These are phyloP conservation scores for Idaea dimidiata DNA, from an alignment of 2,888 invertebrate genomes.

Conservation along the genomic window DNA sequence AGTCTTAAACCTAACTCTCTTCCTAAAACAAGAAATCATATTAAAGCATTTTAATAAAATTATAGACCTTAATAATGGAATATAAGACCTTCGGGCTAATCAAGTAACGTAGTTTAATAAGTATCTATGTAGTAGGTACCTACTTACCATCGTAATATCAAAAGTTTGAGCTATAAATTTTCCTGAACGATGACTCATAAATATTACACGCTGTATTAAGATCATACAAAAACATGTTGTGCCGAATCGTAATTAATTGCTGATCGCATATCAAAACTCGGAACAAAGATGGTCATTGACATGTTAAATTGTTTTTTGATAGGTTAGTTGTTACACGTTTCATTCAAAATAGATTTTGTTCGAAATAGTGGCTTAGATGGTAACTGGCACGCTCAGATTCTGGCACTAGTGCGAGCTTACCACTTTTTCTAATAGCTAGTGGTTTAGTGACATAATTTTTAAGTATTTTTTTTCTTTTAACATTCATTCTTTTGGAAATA, in stretches of 20 bases:
- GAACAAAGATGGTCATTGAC: conserved; percentile 36
- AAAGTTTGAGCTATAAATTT: conserved; percentile 21
- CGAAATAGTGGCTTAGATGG: background rate
- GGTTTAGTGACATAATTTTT: too few relatives aligned
- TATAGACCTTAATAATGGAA: background rate
- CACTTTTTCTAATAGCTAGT: too few relatives aligned
- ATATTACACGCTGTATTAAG: conserved; percentile 42
- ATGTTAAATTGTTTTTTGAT: conserved; percentile 11
- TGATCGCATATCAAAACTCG: conserved; percentile 62
- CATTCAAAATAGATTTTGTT: background rate
- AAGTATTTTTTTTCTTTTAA: too few relatives aligned
- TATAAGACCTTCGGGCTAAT: background rate
- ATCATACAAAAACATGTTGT: conserved; percentile 48
- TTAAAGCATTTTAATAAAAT: background rate
- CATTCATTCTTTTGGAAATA: too few relatives aligned
- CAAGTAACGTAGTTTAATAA: background rate
- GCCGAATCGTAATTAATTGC: conserved; percentile 58
- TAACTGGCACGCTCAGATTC: too few relatives aligned
- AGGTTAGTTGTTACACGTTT: background rate
- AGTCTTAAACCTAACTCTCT: background rate
- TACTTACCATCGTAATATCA: background rate
- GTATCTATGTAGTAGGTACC: background rate
- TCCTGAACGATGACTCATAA: conserved; percentile 44
- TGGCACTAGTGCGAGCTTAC: too few relatives aligned
- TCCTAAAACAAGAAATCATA: background rate